Percentiles rank a stretch among this genome's conserved stretches.
These are phyloP conservation scores for Tenebrio molitor DNA, from an alignment of 1,140 invertebrate species.

Conservation along the genomic window DNA sequence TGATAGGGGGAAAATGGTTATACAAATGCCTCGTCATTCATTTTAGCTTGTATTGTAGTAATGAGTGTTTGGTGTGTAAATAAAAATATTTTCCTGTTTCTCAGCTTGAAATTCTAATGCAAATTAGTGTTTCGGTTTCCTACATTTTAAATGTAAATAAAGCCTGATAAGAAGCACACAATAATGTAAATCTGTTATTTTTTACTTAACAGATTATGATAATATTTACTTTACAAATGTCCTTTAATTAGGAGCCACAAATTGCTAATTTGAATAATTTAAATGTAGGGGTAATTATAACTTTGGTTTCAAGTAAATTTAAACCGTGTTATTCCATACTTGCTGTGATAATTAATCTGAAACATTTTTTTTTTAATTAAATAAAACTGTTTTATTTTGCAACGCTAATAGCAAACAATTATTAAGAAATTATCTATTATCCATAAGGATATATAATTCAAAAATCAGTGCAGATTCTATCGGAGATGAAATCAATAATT, in stretches of 20 bases:
- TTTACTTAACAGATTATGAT: conserved; percentile 21
- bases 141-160: conserved; percentile 33
- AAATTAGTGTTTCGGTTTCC: conserved; percentile 10
- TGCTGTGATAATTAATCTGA: no score
- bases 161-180: conserved; percentile 13
- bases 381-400: no score
- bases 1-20: conserved; percentile 3
- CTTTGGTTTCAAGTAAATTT: no score
- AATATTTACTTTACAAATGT: conserved; percentile 21
- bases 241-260: background rate
- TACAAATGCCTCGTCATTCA: conserved; percentile 1
- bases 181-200: conserved; percentile 15
- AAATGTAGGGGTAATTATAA: no score
- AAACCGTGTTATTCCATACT: no score
- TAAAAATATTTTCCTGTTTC: conserved; percentile 10
- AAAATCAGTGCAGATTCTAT: no score
- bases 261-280: conserved; percentile 11
- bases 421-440: no score
- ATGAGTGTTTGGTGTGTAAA: background rate
- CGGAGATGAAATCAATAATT: no score
- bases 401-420: no score
- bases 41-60: conserved; percentile 1
- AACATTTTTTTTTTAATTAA: no score
- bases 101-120: conserved; percentile 14
- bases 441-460: no score